These are phyloP conservation scores for Calephelis perditalis DNA, from an alignment of 2,888 invertebrate genomes.

Conservation along the genomic window DNA sequence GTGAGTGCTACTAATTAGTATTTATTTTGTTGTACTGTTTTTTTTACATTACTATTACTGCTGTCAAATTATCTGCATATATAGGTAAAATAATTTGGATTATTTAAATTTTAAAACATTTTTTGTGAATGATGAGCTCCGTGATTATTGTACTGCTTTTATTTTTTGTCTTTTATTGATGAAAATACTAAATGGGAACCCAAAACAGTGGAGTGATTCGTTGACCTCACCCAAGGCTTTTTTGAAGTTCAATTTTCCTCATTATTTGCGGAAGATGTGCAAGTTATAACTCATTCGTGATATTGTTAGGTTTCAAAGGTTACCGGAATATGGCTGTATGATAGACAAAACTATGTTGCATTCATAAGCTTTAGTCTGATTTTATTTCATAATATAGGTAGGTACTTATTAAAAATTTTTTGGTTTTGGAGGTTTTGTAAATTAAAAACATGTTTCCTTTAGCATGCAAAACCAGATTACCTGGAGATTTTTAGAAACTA, in stretches of 20 bases:
- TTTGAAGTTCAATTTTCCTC: slow-evolving; percentile 1
- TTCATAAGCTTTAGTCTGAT: too few species aligned
- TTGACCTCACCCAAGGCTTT: slow-evolving; percentile 4
- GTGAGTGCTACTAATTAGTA: not conserved
- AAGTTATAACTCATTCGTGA: not conserved
- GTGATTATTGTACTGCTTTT: not conserved
- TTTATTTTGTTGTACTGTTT: not conserved
- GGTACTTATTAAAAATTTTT: too few species aligned
- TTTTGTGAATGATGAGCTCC: not conserved
- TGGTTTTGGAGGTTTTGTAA: too few species aligned
- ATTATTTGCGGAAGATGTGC: too few species aligned
- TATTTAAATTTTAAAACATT: not conserved
- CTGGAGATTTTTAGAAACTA: too few species aligned
- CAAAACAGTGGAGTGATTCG: not conserved
- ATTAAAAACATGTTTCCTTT: too few species aligned
- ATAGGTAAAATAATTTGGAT: not conserved
- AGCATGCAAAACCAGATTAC: too few species aligned
- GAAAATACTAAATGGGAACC: too few species aligned
- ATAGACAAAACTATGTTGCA: too few species aligned
- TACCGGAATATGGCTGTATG: too few species aligned
- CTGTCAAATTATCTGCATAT: not conserved
- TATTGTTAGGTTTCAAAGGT: not conserved
- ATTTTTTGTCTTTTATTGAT: not conserved
- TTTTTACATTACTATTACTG: not conserved
- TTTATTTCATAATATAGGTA: too few species aligned